Evolutionary conservation across 2,113 vertebrate genomes (phyloP).

Genomic region (Cyprinodon tularosa): DNA sequence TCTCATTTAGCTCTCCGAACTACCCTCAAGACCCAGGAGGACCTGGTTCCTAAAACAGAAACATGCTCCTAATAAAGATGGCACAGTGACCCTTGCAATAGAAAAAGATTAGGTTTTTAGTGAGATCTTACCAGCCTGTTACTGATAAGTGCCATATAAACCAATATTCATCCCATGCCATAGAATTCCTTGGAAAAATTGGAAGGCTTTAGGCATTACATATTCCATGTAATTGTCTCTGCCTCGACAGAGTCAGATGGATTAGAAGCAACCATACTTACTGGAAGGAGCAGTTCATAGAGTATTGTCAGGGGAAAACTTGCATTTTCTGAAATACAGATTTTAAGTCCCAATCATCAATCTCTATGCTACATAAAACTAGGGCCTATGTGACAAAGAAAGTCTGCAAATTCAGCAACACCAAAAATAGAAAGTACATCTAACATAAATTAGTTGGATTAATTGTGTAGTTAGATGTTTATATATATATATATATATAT

Average conservation of each 20-base stretch:
- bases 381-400: constrained; percentile 49
- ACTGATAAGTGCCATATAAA: constrained; percentile 40
- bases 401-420: constrained; percentile 36
- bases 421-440: constrained; percentile 51
- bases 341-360: constrained; percentile 80
- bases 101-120: constrained; percentile 43
- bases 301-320: constrained; percentile 78
- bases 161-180: constrained; percentile 19
- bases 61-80: constrained; percentile 70
- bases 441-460: constrained; percentile 58
- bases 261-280: constrained; percentile 76
- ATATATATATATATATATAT: too few species aligned
- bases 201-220: constrained; percentile 40
- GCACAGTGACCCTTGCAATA: constrained; percentile 68
- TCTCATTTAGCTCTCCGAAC: constrained; percentile 66
- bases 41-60: constrained; percentile 71
- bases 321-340: constrained; percentile 75
- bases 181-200: constrained; percentile 36
- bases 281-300: constrained; percentile 81
- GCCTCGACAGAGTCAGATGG: constrained; percentile 80
- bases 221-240: constrained; percentile 42
- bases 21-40: constrained; percentile 68
- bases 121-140: constrained; percentile 49
- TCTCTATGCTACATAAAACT: constrained; percentile 61
- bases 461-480: too few species aligned